Evolutionary conservation across 2,113 vertebrate species (phyloP), one percentile per base, ranked within the genome.

Genomic region (Mustela nigripes): DNA sequence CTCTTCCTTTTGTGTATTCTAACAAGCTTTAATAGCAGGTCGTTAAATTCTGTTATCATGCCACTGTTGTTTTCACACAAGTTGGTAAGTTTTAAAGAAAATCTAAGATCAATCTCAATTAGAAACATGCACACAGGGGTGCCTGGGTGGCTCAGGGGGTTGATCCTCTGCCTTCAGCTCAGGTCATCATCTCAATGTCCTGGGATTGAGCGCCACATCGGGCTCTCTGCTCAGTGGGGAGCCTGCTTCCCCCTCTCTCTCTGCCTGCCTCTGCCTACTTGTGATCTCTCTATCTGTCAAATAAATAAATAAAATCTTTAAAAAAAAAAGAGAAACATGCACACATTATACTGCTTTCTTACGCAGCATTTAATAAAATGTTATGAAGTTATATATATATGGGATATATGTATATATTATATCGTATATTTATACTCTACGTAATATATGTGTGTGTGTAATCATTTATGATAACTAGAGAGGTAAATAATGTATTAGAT

Each of bases 51-150:
- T 36, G 33, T 24, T 24, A 26, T 39, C 11, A 3, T 48, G 50
- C 6, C 18, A 63, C 39, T 31, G 2, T 36, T 71, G 56, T 45
- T 93, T 91, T 18, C 36, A 78, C 14, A 63, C 39, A 62, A 31
- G 45, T 93, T 94, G 90, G 80, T 60, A 74, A 74, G 24, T 9
- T 45, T 95, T 94, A 63, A 94, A 24, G 31, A 97, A 94, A 36
- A n/a, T 56, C 11, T 33, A 79, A 8, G 19, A 89, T 50, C 45
- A 73, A 19, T 81, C 56, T 39, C 10, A 90, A 92, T 56, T 78
- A 53, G 14, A 80, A 73, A 53, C 42, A 94, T 24, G 9, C 4
- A 48, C n/a, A 24, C 0, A 62, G 53, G 53, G 53, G 53, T 0
- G 53, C 53, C 16, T 56, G 53, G 16, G 1, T 56, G 16, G 16